These are phyloP conservation scores for Archilochus colubris DNA, from an alignment of 2,113 vertebrate species.

Conservation along the genomic window DNA sequence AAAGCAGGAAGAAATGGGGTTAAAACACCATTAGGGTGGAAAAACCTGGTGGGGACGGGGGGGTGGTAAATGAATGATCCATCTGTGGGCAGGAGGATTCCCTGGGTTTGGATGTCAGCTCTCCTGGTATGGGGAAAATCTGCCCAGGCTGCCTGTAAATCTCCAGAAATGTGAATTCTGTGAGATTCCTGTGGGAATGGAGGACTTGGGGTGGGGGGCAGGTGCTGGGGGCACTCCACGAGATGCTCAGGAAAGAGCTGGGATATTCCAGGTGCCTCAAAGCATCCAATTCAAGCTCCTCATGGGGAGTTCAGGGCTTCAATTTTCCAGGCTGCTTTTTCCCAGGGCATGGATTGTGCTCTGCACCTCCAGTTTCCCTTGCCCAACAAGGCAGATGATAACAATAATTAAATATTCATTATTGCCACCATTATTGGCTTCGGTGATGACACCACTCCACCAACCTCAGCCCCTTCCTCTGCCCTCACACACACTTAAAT, in stretches of 20 bases:
- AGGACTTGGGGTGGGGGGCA: background rate
- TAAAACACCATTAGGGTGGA: background rate
- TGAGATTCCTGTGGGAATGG: rapidly evolving
- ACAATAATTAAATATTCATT: background rate
- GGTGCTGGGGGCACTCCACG: rapidly evolving
- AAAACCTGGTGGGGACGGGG: background rate
- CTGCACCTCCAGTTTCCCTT: background rate
- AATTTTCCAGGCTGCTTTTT: rapidly evolving
- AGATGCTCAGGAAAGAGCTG: background rate
- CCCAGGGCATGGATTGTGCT: background rate
- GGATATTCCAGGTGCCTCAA: background rate
- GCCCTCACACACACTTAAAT: background rate
- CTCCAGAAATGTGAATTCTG: background rate
- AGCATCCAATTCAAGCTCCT: background rate
- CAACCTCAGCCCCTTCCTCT: background rate
- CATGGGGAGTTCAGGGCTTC: background rate
- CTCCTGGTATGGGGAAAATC: background rate
- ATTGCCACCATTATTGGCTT: background rate
- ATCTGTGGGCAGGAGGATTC: rapidly evolving
- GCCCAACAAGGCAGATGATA: background rate
- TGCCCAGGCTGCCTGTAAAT: background rate
- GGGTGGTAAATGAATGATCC: background rate
- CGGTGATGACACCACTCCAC: rapidly evolving
- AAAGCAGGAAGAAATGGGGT: background rate
- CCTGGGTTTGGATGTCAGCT: background rate